Evolutionary conservation across 1,140 invertebrate species (phyloP).

Genomic region (Cryptotermes secundus): DNA sequence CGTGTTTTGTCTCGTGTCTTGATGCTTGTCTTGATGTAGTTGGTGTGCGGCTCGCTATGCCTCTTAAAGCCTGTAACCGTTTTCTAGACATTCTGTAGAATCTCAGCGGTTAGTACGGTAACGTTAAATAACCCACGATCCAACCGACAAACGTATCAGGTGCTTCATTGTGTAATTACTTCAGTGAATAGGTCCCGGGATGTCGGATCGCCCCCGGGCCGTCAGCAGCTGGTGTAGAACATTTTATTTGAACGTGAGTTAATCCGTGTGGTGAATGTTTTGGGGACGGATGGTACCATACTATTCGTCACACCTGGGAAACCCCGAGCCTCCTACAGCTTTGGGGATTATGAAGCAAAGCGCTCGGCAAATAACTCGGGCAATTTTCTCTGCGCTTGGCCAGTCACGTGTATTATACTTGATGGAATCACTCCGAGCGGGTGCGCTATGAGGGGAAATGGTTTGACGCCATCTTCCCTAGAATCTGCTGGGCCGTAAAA

Average conservation of each 20-base stretch:
- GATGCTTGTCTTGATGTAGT: too few relatives aligned
- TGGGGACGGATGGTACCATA: background rate
- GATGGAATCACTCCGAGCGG: slow-evolving; percentile 2
- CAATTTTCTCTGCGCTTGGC: slow-evolving; percentile 4
- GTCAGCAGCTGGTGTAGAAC: background rate
- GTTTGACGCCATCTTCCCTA: background rate
- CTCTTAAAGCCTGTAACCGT: too few relatives aligned
- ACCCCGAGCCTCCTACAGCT: background rate
- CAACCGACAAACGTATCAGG: too few relatives aligned
- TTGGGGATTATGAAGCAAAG: slow-evolving; percentile 5
- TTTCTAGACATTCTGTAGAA: too few relatives aligned
- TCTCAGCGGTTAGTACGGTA: too few relatives aligned
- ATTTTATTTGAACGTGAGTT: background rate
- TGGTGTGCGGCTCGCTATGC: too few relatives aligned
- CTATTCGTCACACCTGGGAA: background rate
- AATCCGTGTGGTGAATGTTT: background rate
- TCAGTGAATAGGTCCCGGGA: too few relatives aligned
- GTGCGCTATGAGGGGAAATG: background rate
- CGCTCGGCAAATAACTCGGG: slow-evolving; percentile 12
- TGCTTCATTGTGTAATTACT: too few relatives aligned
- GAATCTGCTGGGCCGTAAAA: slow-evolving; percentile 3
- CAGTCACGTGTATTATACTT: slow-evolving; percentile 12
- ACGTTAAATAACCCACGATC: too few relatives aligned
- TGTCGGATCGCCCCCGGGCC: background rate
- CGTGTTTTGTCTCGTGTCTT: too few relatives aligned